phyloP scores from a whole-genome alignment of 1,140 invertebrate species.

The Drosophila ananassae region DNA sequence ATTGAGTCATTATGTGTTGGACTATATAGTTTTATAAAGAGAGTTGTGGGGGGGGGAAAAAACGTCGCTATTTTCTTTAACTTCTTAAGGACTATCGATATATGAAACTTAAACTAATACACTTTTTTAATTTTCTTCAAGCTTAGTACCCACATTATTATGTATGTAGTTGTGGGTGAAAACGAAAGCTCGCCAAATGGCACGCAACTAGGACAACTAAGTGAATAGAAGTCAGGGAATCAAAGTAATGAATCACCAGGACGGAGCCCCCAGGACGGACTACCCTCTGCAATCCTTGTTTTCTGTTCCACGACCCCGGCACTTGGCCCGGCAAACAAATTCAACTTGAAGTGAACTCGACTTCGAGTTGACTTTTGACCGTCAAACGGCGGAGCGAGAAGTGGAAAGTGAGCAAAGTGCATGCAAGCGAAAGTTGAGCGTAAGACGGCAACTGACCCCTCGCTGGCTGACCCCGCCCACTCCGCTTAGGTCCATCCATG shows the following conservation, averaged over 20 bases:
- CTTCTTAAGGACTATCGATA: neutral
- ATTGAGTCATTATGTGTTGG: constrained; percentile 73
- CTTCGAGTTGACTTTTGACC: constrained; percentile 82
- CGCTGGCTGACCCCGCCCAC: constrained; percentile 39
- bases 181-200: constrained; percentile 57
- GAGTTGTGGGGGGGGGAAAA: constrained; percentile 6
- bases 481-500: too few relatives aligned
- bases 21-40: constrained; percentile 48
- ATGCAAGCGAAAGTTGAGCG: constrained; percentile 78
- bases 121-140: neutral
- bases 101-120: neutral
- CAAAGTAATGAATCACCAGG: constrained; percentile 78
- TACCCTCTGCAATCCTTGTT: neutral
- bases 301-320: constrained; percentile 12
- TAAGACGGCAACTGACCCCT: constrained; percentile 72
- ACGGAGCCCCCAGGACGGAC: neutral
- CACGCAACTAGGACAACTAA: constrained; percentile 68
- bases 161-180: constrained; percentile 26
- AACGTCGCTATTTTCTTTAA: neutral
- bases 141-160: neutral
- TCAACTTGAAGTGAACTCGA: constrained; percentile 82
- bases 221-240: constrained; percentile 75
- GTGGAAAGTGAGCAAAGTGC: constrained; percentile 78
- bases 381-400: constrained; percentile 67
- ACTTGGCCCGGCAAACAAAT: constrained; percentile 75